Evolutionary conservation across 2,113 vertebrate species (phyloP).

Genomic region (Terrapene triunguis): DNA sequence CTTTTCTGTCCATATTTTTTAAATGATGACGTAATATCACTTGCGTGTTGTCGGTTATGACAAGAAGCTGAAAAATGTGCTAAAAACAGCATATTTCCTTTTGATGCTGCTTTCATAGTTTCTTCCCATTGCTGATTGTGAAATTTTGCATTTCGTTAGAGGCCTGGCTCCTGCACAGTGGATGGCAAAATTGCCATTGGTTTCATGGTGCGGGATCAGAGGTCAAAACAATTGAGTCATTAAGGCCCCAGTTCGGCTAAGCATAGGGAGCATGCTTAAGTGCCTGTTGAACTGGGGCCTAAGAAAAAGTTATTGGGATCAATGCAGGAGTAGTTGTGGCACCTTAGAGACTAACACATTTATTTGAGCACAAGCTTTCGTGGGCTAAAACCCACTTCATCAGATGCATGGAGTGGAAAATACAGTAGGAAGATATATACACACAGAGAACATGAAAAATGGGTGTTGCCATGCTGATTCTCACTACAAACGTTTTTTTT

Average conservation of each 20-base stretch:
- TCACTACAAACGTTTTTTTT: too few species aligned
- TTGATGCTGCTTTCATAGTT: background rate
- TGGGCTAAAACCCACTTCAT: too few species aligned
- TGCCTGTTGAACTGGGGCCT: background rate
- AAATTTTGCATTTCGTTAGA: too few species aligned
- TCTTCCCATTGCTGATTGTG: background rate
- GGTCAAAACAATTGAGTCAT: fast-evolving
- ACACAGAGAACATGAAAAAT: too few species aligned
- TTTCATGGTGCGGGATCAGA: background rate
- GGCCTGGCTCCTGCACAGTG: background rate
- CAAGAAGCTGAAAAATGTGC: background rate
- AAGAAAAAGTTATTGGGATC: background rate
- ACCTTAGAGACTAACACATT: too few species aligned
- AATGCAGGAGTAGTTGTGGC: background rate
- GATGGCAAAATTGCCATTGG: background rate
- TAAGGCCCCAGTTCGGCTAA: background rate
- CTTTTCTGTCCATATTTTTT: background rate
- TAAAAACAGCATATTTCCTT: background rate
- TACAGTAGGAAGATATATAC: too few species aligned
- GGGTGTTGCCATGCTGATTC: too few species aligned
- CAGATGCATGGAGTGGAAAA: too few species aligned
- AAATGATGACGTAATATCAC: background rate
- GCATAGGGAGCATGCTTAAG: background rate
- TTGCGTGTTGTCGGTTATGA: background rate
- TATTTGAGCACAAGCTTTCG: too few species aligned